Percentiles rank a stretch among this genome's conserved stretches.
phyloP scores from a whole-genome alignment of 2,113 vertebrate species.

The Poeciliopsis prolifica region DNA sequence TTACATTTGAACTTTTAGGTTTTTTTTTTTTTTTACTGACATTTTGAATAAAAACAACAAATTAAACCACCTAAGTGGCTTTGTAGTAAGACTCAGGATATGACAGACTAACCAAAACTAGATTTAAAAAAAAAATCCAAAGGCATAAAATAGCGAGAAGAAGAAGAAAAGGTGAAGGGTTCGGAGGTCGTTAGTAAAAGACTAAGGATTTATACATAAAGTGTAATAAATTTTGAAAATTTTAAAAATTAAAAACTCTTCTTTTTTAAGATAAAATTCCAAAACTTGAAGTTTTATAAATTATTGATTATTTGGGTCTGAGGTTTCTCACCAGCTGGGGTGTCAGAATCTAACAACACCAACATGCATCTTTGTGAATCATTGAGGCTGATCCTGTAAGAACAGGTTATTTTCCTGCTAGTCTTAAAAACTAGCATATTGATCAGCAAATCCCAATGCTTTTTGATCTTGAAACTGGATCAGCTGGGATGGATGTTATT shows the following conservation, averaged over 20 bases:
- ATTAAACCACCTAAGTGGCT: background rate
- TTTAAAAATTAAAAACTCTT: background rate
- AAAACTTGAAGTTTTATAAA: background rate
- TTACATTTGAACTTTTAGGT: background rate
- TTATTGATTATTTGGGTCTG: no score
- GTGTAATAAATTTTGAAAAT: background rate
- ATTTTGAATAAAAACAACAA: background rate
- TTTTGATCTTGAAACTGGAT: no score
- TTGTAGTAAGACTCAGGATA: background rate
- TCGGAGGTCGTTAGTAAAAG: background rate
- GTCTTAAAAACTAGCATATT: no score
- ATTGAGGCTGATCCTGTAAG: no score
- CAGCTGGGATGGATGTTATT: no score
- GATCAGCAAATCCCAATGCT: no score
- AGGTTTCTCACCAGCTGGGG: no score
- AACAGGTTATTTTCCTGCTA: no score
- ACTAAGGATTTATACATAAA: background rate
- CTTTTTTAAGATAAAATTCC: background rate
- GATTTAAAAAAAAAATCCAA: background rate
- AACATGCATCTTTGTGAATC: no score
- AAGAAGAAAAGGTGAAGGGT: background rate
- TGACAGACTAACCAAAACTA: background rate
- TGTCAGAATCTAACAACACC: no score
- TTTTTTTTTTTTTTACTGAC: background rate
- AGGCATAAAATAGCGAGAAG: background rate